A percentile compares a stretch with the other conserved stretches of the same genome.
Evolutionary conservation across 2,888 invertebrate genomes (phyloP).

Genomic region (Epinotia demarniana): DNA sequence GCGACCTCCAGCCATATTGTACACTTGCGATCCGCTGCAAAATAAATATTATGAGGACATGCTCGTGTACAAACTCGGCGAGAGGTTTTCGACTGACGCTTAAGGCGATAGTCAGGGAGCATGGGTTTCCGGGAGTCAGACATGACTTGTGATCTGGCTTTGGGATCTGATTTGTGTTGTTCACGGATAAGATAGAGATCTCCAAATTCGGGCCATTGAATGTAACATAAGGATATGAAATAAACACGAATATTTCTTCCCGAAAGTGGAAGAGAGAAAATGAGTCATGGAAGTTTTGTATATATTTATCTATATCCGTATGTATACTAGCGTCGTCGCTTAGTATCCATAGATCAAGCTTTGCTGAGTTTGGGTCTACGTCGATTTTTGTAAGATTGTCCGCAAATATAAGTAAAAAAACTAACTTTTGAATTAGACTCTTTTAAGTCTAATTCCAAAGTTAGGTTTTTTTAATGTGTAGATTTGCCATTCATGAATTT

Average conservation of each 20-base stretch:
- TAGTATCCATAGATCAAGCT: no score
- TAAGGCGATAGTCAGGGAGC: not conserved
- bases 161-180: not conserved
- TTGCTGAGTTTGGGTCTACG: no score
- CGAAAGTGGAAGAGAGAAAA: no score
- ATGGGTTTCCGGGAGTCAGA: not conserved
- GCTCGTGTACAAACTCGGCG: conserved; percentile 10
- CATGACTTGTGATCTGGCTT: not conserved
- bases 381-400: no score
- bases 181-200: not conserved
- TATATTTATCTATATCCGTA: no score
- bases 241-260: not conserved
- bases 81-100: conserved; percentile 2
- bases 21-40: conserved; percentile 17
- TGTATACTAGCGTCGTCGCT: no score
- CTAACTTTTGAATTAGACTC: no score
- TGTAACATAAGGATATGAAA: not conserved
- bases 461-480: no score
- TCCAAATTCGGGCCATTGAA: not conserved
- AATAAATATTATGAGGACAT: conserved; percentile 28
- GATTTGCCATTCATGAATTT: no score
- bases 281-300: no score
- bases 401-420: no score
- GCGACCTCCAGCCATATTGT: conserved; percentile 21
- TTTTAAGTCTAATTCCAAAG: no score